Base-by-base conservation (phyloP, 2,113 vertebrate genomes). In the Scytalopus superciliaris region DNA sequence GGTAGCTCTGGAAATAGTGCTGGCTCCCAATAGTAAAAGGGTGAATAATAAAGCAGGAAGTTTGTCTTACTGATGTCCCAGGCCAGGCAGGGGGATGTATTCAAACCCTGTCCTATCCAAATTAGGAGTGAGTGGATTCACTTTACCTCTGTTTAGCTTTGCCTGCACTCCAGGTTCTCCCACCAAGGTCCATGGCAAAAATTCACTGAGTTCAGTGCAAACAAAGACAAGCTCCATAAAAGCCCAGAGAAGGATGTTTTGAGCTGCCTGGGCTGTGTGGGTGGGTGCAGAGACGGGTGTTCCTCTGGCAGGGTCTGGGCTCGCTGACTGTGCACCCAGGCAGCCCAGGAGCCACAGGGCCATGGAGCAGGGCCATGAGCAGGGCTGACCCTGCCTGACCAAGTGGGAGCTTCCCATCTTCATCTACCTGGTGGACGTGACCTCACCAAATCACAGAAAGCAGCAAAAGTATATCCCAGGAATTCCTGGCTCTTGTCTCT, bases 261-360 rank as follows among this genome's bases (percentile, higher is more conserved):
- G 21, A 31, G 44, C n/a, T 68, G 13, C 22, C 12, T 5, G 27
- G 28, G 6, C 40, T 18, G 7, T 8, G 6, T 5, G 70, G 47
- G n/a, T 21, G 33, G 72, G 4, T 13, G 33, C 30, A 44, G 62
- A 11, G 72, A 5, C 19, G 44, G 40, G 8, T 1, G 5, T 3
- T 68, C 33, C 24, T 49, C 50, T 67, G 64, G 50, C 76, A 33
- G 37, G 10, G 23, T 42, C 80, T 19, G 1, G 3, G 22, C n/a
- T 69, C 2, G 3, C 44, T 50, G 13, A 2, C 37, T 14, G 10
- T 1, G 11, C 68, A 5, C 55, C 23, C 1, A 0, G 31, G 5
- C 2, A n/a, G 37, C n/a, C n/a, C n/a, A n/a, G n/a, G n/a, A n/a
- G n/a, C 49, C 27, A 14, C 0, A 0, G 7, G 6, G 14, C 52